Evolutionary conservation across 2,797 vertebrate species (phyloP).

Genomic region (Sebastes cheni): DNA sequence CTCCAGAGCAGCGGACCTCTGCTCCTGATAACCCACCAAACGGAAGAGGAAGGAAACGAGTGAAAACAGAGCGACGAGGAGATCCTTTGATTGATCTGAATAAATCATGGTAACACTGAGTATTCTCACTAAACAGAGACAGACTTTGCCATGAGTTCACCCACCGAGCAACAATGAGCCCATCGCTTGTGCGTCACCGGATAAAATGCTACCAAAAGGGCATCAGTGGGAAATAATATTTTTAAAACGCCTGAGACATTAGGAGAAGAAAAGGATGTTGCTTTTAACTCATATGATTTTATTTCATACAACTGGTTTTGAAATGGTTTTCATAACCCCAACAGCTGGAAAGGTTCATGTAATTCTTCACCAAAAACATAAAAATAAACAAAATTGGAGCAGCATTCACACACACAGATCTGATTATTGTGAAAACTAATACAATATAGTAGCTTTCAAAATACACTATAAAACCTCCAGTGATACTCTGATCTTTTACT

Average conservation of each 20-base stretch:
- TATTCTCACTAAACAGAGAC: not conserved
- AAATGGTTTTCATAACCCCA: not conserved
- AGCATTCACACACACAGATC: not conserved
- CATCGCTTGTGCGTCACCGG: not conserved
- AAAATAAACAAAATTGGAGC: not conserved
- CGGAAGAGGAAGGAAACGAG: not conserved
- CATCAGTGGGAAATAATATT: not conserved
- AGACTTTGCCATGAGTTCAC: not conserved
- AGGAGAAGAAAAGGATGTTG: not conserved
- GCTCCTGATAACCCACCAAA: not conserved
- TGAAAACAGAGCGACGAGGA: not conserved
- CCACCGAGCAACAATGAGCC: not conserved
- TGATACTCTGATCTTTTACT: not conserved
- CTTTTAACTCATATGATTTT: not conserved
- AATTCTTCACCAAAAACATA: not conserved
- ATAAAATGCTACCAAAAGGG: not conserved
- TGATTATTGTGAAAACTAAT: not conserved
- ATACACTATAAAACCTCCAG: not conserved
- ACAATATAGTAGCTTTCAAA: not conserved
- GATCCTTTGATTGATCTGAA: not conserved
- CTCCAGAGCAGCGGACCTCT: conserved; percentile 10
- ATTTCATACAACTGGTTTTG: not conserved
- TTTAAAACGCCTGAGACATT: not conserved
- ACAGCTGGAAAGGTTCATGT: not conserved
- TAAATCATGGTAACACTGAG: conserved; percentile 6